These are phyloP conservation scores for Callocephalon fimbriatum DNA, from an alignment of 2,113 vertebrate genomes.

Conservation along the genomic window DNA sequence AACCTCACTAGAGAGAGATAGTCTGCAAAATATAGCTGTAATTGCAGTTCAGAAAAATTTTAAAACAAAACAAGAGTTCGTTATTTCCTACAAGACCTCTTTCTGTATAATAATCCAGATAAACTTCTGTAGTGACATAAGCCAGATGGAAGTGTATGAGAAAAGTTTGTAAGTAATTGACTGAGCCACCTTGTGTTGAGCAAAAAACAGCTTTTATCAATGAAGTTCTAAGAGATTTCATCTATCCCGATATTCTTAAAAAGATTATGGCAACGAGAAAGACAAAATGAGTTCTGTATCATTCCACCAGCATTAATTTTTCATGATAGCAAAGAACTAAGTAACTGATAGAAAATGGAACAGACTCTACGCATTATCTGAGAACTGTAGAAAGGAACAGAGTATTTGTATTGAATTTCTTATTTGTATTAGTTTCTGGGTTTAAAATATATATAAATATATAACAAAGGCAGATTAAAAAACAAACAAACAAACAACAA, in stretches of 20 bases:
- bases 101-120: background rate
- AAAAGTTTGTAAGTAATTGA: conserved; percentile 43
- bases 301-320: conserved; percentile 40
- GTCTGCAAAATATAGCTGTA: background rate
- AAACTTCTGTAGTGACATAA: background rate
- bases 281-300: conserved; percentile 35
- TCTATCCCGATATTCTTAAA: conserved; percentile 29
- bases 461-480: conserved; percentile 2
- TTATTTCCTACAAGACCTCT: background rate
- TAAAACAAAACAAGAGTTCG: background rate
- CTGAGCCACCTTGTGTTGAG: background rate
- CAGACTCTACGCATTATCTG: background rate
- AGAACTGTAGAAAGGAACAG: background rate
- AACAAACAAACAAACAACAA: background rate
- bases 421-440: conserved; percentile 24
- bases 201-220: conserved; percentile 5
- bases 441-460: conserved; percentile 20
- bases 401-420: background rate
- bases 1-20: background rate
- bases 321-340: conserved; percentile 6
- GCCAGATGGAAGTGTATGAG: background rate
- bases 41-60: background rate
- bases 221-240: conserved; percentile 18
- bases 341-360: conserved; percentile 32
- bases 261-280: conserved; percentile 18